phyloP scores from a whole-genome alignment of 2,113 vertebrate species.

The Nothoprocta perdicaria region DNA sequence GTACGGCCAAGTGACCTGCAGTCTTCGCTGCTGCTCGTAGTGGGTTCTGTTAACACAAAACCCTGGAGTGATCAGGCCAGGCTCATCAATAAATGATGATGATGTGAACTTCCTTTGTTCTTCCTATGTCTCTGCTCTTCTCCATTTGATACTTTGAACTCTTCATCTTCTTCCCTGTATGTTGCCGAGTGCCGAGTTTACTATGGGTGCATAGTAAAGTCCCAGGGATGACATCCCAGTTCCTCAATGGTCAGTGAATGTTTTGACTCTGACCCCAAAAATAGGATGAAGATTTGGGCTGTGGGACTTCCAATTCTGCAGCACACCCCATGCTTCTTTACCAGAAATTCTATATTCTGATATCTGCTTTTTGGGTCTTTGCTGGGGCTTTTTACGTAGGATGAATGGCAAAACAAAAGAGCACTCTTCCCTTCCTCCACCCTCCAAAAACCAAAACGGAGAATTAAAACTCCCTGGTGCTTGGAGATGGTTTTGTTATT shows the following conservation, averaged over 20 bases:
- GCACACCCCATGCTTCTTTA: not conserved
- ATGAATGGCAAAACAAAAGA: not conserved
- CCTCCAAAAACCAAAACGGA: not conserved
- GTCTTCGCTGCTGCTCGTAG: not conserved
- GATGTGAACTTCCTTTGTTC: conserved; percentile 64
- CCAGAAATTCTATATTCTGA: accelerated
- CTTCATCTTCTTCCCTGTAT: not conserved
- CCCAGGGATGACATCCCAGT: not conserved
- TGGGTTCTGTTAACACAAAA: not conserved
- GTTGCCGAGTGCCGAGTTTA: too few species aligned
- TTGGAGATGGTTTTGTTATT: not conserved
- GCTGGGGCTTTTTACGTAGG: not conserved
- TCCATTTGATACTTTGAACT: conserved; percentile 48
- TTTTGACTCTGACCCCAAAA: not conserved
- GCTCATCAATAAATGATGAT: conserved; percentile 57
- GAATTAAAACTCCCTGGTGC: not conserved
- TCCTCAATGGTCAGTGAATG: not conserved
- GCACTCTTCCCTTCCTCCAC: too few species aligned
- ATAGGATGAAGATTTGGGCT: not conserved
- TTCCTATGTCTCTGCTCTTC: not conserved
- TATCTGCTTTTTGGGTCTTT: not conserved
- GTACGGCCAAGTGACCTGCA: not conserved
- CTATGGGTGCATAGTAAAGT: accelerated
- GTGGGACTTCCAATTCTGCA: not conserved
- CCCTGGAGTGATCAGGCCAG: conserved; percentile 15